A percentile compares a stretch with the other conserved stretches of the same genome.
Conservation (phyloP, 2,888 invertebrate species). For the Drosophila prostipennis region DNA sequence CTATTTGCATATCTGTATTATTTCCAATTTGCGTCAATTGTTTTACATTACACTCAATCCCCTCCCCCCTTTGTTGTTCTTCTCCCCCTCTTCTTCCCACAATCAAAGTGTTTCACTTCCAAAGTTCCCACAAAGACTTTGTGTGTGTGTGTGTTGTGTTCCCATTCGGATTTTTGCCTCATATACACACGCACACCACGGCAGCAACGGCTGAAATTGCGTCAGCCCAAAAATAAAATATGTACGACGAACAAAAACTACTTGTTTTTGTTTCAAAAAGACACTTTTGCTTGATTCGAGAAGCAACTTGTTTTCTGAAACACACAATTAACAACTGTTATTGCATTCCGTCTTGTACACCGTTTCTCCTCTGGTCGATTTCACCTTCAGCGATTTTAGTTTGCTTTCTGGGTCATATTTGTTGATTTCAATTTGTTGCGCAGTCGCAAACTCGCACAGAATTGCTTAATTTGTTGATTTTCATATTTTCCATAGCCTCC, state of each 20-base stretch:
- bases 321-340: conserved; percentile 35
- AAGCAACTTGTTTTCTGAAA: conserved; percentile 36
- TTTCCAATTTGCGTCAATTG: conserved; percentile 46
- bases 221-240: conserved; percentile 75
- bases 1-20: conserved; percentile 20
- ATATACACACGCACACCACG: conserved; percentile 53
- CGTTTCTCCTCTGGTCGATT: conserved; percentile 48
- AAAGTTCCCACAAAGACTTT: conserved; percentile 57
- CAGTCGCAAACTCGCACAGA: conserved; percentile 44
- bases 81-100: conserved; percentile 17
- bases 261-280: conserved; percentile 48
- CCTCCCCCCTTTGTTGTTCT: conserved; percentile 18
- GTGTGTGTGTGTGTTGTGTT: conserved; percentile 58
- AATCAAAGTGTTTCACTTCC: conserved; percentile 28
- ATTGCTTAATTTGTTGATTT: conserved; percentile 52
- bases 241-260: conserved; percentile 19
- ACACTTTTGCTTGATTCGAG: conserved; percentile 15
- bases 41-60: neutral
- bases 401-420: conserved; percentile 74
- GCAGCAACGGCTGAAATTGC: conserved; percentile 64
- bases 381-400: conserved; percentile 62
- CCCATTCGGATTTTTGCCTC: conserved; percentile 69
- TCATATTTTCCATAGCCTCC: conserved; percentile 42
- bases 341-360: conserved; percentile 14
- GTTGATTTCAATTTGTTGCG: conserved; percentile 69